Base-by-base conservation (phyloP, 1,140 invertebrate species). In the Alviniconcha marisindica region DNA sequence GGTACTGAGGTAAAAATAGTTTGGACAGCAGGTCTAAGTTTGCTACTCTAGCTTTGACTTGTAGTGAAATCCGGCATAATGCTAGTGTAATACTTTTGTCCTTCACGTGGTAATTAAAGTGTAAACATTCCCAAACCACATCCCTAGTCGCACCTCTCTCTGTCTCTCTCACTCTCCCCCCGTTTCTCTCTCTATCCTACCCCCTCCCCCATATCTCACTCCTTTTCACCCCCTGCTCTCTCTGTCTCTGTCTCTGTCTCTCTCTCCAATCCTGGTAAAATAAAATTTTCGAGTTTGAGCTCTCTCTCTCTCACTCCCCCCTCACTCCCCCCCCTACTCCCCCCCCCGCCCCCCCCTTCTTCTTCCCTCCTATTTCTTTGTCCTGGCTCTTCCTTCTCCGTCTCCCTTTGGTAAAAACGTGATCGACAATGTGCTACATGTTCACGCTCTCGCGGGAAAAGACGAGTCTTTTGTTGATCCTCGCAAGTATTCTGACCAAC, bases 271-370 rank as follows among this genome's bases (percentile, higher is more conserved):
- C 15, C 15, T 15, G 54, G 54, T n/a, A 60, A n/a, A 60, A n/a
- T n/a, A 15, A n/a, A n/a, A n/a, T n/a, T n/a, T n/a, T 31, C 66
- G 12, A 28, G 66, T 69, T 28, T n/a, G 28, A 12, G 66, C 24
- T 24, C 5, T 36, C 36, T 31, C 71, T 74, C 71, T 74, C 71
- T 15, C 71, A 10, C 36, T 33, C 71, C 71, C 71, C 36, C 36
- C 71, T 31, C 71, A 38, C 36, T 31, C 71, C 71, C 71, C 36
- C 36, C 36, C 71, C 71, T 7, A 38, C 71, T 31, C 71, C 71
- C 71, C 36, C 36, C 12, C 71, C 71, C 71, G 15, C 71, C 71
- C n/a, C 71, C 33, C 71, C 24, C 60, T 63, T n/a, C 24, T 24
- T 48, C 44, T n/a, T n/a, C 10, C 60, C 24, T 7, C 24, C 60